Evolutionary conservation across 2,113 vertebrate genomes (phyloP).

Genomic region (Gasterosteus nipponicus): DNA sequence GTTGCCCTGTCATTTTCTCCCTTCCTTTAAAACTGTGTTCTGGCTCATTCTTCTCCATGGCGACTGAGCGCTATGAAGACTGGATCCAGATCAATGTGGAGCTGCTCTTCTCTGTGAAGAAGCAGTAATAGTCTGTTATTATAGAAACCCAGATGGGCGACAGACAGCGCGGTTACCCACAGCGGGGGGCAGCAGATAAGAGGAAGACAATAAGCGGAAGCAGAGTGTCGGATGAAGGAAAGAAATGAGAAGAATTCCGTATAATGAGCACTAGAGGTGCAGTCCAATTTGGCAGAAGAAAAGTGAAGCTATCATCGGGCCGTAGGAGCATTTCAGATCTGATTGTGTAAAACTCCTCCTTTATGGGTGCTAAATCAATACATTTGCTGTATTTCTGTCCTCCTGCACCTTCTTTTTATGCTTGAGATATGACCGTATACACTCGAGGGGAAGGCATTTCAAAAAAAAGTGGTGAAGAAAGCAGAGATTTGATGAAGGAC

Average conservation of each 20-base stretch:
- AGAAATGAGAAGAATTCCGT: constrained; percentile 30
- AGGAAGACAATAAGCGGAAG: constrained; percentile 36
- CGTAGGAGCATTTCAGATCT: not conserved
- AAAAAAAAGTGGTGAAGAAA: constrained; percentile 25
- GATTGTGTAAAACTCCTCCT: not conserved
- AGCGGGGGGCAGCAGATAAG: constrained; percentile 45
- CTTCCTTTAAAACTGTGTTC: constrained; percentile 31
- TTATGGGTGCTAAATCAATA: not conserved
- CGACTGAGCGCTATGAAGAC: constrained; percentile 48
- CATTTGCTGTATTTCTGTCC: not conserved
- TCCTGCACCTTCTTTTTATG: not conserved
- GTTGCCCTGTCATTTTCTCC: constrained; percentile 31
- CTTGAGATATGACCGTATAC: not conserved
- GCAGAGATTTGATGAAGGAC: constrained; percentile 12
- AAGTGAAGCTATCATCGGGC: constrained; percentile 15
- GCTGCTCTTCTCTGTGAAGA: constrained; percentile 44
- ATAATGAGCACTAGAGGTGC: constrained; percentile 20
- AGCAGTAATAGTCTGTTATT: constrained; percentile 58
- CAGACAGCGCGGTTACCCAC: constrained; percentile 45
- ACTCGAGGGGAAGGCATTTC: not conserved
- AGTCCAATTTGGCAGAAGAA: constrained; percentile 22
- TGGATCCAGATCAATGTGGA: constrained; percentile 69
- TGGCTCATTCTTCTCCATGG: constrained; percentile 17
- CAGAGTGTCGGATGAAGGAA: constrained; percentile 41
- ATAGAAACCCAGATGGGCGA: constrained; percentile 62